Conservation (phyloP, 2,797 vertebrate genomes). For the Spondyliosoma cantharus region DNA sequence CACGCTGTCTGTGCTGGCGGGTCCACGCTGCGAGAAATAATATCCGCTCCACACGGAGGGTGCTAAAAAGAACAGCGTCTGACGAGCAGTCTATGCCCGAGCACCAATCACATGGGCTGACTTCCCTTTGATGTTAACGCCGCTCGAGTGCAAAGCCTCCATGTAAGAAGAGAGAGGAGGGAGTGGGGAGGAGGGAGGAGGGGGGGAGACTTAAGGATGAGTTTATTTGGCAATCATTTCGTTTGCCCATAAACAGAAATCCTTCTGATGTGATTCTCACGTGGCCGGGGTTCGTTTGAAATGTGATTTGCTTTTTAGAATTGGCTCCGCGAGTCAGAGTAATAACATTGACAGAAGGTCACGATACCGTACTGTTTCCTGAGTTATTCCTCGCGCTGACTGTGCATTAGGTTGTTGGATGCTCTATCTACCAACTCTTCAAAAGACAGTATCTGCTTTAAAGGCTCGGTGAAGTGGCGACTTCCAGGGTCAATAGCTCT, state of each 20-base stretch:
- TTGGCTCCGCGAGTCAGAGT: constrained; percentile 15
- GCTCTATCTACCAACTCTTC: background rate
- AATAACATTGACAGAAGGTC: constrained; percentile 42
- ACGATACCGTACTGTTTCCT: constrained; percentile 2
- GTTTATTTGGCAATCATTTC: constrained; percentile 62
- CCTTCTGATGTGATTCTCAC: constrained; percentile 40
- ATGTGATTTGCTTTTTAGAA: constrained; percentile 40
- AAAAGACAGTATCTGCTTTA: background rate
- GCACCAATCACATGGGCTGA: constrained; percentile 55
- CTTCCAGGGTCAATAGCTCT: constrained; percentile 1
- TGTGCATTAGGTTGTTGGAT: background rate
- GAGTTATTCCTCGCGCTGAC: background rate
- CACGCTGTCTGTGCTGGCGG: constrained; percentile 28
- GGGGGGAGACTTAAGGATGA: constrained; percentile 43
- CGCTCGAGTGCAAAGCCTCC: constrained; percentile 38
- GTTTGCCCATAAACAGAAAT: constrained; percentile 56
- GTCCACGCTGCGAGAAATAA: constrained; percentile 53
- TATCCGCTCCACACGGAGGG: constrained; percentile 55
- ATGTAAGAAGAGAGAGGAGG: constrained; percentile 12
- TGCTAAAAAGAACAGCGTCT: constrained; percentile 62
- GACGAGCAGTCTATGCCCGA: constrained; percentile 48
- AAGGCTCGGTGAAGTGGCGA: background rate
- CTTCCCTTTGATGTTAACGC: constrained; percentile 65
- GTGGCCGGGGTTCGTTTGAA: constrained; percentile 35
- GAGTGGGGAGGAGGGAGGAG: background rate